phyloP scores from a whole-genome alignment of 2,113 vertebrate species.

The Ailurus styani region DNA sequence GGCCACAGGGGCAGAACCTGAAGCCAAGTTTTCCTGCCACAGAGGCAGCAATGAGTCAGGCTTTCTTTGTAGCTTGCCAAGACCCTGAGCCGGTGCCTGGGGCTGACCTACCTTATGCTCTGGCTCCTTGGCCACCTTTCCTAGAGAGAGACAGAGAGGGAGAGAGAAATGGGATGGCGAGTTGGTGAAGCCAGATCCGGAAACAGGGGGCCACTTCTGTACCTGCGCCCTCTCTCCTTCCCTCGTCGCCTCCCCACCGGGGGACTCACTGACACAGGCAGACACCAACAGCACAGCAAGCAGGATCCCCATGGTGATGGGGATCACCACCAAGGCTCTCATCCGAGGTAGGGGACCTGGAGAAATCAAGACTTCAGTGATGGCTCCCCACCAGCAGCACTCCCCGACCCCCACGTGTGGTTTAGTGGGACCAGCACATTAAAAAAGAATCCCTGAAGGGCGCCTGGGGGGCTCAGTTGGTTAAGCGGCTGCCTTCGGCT shows the following conservation, averaged over 20 bases:
- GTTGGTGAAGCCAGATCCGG: not conserved
- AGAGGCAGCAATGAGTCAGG: not conserved
- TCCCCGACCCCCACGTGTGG: not conserved
- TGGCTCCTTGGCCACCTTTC: not conserved
- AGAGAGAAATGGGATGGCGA: not conserved
- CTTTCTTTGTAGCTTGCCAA: not conserved
- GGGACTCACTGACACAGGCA: conserved; percentile 65
- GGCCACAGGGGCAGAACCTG: not conserved
- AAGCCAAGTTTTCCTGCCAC: not conserved
- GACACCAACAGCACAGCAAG: not conserved
- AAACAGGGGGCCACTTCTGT: not conserved
- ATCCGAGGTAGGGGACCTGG: conserved; percentile 1
- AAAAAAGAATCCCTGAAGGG: not conserved
- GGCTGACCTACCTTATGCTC: conserved; percentile 46
- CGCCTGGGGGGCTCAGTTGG: too few relatives aligned
- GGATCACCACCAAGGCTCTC: conserved; percentile 59
- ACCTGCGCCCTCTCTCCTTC: not conserved
- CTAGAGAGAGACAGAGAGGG: not conserved
- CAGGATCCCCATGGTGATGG: not conserved
- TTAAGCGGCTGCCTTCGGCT: too few relatives aligned
- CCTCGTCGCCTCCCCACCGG: rapidly evolving
- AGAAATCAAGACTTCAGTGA: not conserved
- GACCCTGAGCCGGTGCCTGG: not conserved
- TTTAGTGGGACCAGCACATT: not conserved
- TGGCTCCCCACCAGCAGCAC: not conserved